Base-by-base conservation (phyloP, 2,888 invertebrate genomes). In the Pollenia angustigena region DNA sequence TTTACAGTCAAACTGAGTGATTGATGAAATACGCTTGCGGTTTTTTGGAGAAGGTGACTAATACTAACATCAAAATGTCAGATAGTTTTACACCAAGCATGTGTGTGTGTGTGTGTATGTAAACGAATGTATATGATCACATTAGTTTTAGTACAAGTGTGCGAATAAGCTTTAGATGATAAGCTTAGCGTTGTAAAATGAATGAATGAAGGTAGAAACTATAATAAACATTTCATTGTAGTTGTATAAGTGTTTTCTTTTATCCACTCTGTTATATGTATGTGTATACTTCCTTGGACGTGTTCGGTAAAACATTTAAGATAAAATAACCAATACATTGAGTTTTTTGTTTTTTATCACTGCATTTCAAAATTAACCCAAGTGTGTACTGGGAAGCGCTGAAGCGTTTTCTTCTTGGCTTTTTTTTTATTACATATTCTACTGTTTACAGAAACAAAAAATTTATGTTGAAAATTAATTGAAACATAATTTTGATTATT, bases 11-110 rank as follows among this genome's bases (percentile, higher is more conserved):
- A 85, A 72, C 72, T 72, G 75, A 84, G 89, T 89, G 89, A 89
- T 89, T 89, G 89, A 89, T 89, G 89, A 89, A 89, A 89, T 88
- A 85, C 88, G 88, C 87, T 88, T 88, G 85, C 82, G 82, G 87
- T 69, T 85, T 85, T 76, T 64, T n/a, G 48, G 11, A 32, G 64
- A 78, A 84, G 85, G 48, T 85, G 68, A 78, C 81, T 81, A 81
- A 83, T 82, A 66, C 75, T 52, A 44, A 52, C 80, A 80, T 68
- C 66, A 78, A 74, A 82, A 54, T 84, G 79, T 76, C 79, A 75
- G 69, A 44, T 60, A 16, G 48, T 75, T 75, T 69, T 42, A 48
- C 44, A n/a, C 40, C 72, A 64, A 11, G 40, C 56, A 40, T 54
- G 16, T 71, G 14, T 60, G 64, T 46, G 48, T 54, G 8, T 56